phyloP scores from a whole-genome alignment of 2,797 vertebrate species.

The Tolypeutes matacus region DNA sequence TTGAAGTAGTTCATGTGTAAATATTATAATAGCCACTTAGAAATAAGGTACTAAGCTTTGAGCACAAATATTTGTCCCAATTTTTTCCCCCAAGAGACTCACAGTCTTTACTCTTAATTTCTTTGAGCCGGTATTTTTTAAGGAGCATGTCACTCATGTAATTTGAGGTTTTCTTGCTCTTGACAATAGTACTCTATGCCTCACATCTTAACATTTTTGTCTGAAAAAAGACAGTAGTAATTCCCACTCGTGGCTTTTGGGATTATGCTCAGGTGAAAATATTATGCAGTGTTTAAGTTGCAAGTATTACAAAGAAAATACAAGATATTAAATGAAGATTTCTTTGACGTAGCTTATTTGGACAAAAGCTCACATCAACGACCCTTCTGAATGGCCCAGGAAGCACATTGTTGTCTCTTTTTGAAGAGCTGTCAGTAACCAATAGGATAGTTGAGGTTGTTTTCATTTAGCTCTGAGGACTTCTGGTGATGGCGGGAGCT shows the following conservation, averaged over 20 bases:
- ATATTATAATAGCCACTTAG: not conserved
- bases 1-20: not conserved
- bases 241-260: not conserved
- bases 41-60: constrained; percentile 30
- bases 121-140: not conserved
- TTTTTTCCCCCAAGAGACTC: not conserved
- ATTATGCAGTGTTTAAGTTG: not conserved
- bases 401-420: not conserved
- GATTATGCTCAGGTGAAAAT: constrained; percentile 39
- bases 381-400: not conserved
- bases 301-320: too few species aligned
- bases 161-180: not conserved
- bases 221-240: not conserved
- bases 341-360: constrained; percentile 24
- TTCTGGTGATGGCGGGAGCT: not conserved
- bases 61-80: not conserved
- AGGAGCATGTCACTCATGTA: not conserved
- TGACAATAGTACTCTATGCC: not conserved
- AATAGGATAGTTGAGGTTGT: not conserved
- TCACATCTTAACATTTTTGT: not conserved
- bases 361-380: not conserved
- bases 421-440: not conserved
- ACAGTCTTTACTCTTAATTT: not conserved
- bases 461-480: not conserved
- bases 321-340: not conserved